Evolutionary conservation across 2,888 invertebrate genomes (phyloP), one percentile per base, ranked within the genome.

Genomic region (Ferdinandea cuprea): DNA sequence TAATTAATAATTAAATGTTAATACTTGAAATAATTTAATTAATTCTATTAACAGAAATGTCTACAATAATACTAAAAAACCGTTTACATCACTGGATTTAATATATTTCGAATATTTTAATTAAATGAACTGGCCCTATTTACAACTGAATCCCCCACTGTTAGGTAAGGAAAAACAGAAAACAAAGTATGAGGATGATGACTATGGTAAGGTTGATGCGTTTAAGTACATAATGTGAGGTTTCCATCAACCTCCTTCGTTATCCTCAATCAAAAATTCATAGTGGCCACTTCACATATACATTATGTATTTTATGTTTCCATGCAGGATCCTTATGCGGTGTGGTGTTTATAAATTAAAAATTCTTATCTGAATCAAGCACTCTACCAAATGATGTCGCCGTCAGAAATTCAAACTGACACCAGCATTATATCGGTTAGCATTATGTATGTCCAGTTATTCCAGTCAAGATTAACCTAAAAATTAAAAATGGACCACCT

Each of bases 291-390:
- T 66, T 68, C 68, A 56, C 72, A 50, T 71, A 78, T 50, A 35
- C 52, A 52, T 52, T 61, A 40, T 56, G 63, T 56, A 8, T 63
- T 11, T 19, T 44, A 0, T 58, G 19, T 17, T 2, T 61, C 25
- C 63, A 1, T 58, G 21, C 13, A 9, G 42, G 35, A 52, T 40
- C 17, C 73, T 58, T 61, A 44, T 44, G 61, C 35, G 54, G 56
- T 37, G 42, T 32, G 50, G 11, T 71, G 78, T 66, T 58, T 69
- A 44, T 63, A 74, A 69, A 80, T 69, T 80, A 74, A 80, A 74
- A 65, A 74, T 74, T 69, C 76, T 37, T 69, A 50, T 69, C 59
- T 63, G 58, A 56, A 65, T 68, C 58, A 35, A 63, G 37, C 74
- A 69, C 48, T 68, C 66, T 19, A 35, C 66, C 66, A 58, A 59